Evolutionary conservation across 64 coral and sea anemone genomes (phyloP).

Genomic region (Montipora sp.): DNA sequence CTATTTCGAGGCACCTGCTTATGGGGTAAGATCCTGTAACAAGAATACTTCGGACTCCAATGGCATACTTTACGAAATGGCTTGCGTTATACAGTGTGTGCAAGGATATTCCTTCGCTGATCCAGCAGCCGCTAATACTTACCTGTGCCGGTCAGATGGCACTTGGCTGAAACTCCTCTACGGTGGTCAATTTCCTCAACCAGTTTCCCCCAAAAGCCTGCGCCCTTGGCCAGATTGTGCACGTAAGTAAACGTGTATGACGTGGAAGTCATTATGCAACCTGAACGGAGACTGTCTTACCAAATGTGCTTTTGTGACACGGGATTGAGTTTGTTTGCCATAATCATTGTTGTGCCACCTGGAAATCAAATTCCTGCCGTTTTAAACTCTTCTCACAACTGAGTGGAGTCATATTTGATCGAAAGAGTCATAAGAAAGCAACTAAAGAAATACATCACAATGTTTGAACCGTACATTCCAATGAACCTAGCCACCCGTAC

Average conservation of each 20-base stretch:
- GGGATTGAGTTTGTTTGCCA: too few relatives aligned
- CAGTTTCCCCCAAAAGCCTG: conserved; percentile 32
- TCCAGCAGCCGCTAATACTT: conserved; percentile 45
- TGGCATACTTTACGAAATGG: conserved; percentile 72
- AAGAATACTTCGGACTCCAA: conserved; percentile 68
- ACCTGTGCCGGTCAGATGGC: conserved; percentile 69
- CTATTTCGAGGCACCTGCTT: conserved; percentile 69
- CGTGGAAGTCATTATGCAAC: neutral
- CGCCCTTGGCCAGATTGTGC: conserved; percentile 93
- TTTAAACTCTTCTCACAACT: too few relatives aligned
- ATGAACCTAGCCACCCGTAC: too few relatives aligned
- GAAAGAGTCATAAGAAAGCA: too few relatives aligned
- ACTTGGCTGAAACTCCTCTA: conserved; percentile 60
- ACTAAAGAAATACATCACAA: too few relatives aligned
- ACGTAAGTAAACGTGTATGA: conserved; percentile 56
- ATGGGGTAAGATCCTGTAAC: conserved; percentile 81
- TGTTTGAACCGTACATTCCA: too few relatives aligned
- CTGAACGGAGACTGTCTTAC: too few relatives aligned
- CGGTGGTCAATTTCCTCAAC: conserved; percentile 9
- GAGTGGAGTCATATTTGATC: too few relatives aligned
- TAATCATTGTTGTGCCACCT: too few relatives aligned
- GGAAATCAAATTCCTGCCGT: too few relatives aligned
- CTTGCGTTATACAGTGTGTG: conserved; percentile 84
- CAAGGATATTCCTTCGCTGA: conserved; percentile 74
- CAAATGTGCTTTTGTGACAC: too few relatives aligned